These are phyloP conservation scores for Trichogramma evanescens DNA, from an alignment of 2,888 invertebrate genomes.

Conservation along the genomic window DNA sequence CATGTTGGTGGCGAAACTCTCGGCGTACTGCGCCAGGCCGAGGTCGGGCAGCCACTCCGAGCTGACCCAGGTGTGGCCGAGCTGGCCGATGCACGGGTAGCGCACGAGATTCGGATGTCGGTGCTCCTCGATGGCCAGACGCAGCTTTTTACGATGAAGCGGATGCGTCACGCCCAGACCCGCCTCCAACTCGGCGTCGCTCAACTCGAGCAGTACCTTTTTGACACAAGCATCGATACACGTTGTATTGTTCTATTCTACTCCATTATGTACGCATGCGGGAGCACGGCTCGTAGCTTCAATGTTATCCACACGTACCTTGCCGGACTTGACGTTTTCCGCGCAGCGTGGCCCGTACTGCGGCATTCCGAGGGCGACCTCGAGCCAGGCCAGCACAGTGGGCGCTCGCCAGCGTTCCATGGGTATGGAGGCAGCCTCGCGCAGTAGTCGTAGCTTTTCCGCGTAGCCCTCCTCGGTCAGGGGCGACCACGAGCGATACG, in stretches of 20 bases:
- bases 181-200: constrained; percentile 83
- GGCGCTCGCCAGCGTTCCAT: constrained; percentile 89
- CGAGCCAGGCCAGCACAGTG: constrained; percentile 90
- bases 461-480: constrained; percentile 66
- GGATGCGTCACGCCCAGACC: constrained; percentile 87
- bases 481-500: constrained; percentile 58
- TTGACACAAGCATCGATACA: not conserved
- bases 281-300: not conserved
- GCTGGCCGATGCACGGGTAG: constrained; percentile 78
- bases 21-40: constrained; percentile 82
- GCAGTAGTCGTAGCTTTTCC: constrained; percentile 67
- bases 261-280: not conserved
- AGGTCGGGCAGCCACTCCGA: constrained; percentile 89
- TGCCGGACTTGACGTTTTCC: constrained; percentile 92
- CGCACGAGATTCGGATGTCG: constrained; percentile 79
- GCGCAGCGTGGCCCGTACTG: constrained; percentile 85
- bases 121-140: constrained; percentile 89
- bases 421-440: constrained; percentile 77
- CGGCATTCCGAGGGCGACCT: constrained; percentile 89
- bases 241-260: not conserved
- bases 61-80: constrained; percentile 89
- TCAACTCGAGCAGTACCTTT: constrained; percentile 83
- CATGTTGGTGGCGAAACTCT: constrained; percentile 79
- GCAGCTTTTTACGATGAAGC: constrained; percentile 86
- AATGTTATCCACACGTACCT: constrained; percentile 54